Base-by-base conservation (phyloP, 2,797 vertebrate species). In the Lophotriccus pileatus region DNA sequence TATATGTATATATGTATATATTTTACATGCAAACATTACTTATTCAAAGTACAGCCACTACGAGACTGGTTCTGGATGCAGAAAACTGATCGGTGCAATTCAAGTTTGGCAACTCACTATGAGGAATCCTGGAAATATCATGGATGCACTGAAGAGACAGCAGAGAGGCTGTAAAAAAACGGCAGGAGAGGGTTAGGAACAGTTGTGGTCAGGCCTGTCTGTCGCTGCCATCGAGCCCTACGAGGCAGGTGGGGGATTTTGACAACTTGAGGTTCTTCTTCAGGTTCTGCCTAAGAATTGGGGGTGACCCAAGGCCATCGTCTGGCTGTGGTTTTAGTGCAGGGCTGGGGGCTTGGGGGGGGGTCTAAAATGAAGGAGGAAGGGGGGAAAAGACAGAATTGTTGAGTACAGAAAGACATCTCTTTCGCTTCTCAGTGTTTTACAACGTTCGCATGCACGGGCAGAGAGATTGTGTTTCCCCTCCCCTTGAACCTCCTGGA, bases 21-120 rank as follows among this genome's bases (percentile, higher is more conserved):
- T 98, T 97, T 98, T 96, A 98, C 99, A 99, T 99, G 99, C 99
- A 99, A 98, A 98, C 98, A 96, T 98, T 98, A 98, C 98, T 98
- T 96, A 97, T 98, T 98, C 98, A 97, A 98, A 98, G 96, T 97
- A 98, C 98, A 98, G 98, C 98, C 98, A 98, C 98, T 97, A 98
- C 97, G 98, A 98, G 98, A 98, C 97, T 97, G 97, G 96, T 96
- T 97, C 97, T 96, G 97, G 98, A 98, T 98, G 98, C 98, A 98
- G 97, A 97, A 97, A 97, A 98, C 96, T 96, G 95, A 94, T 85
- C 22, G 96, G 96, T 97, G 98, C 95, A 93, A 95, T 98, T 96
- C 95, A 97, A 97, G 96, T 98, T 98, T 98, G 97, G 98, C 98
- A 98, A 98, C 97, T 97, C 89, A 97, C 97, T 96, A 96, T 94